Evolutionary conservation across 1,140 invertebrate species (phyloP).

Genomic region (Drosophila rhopaloa): DNA sequence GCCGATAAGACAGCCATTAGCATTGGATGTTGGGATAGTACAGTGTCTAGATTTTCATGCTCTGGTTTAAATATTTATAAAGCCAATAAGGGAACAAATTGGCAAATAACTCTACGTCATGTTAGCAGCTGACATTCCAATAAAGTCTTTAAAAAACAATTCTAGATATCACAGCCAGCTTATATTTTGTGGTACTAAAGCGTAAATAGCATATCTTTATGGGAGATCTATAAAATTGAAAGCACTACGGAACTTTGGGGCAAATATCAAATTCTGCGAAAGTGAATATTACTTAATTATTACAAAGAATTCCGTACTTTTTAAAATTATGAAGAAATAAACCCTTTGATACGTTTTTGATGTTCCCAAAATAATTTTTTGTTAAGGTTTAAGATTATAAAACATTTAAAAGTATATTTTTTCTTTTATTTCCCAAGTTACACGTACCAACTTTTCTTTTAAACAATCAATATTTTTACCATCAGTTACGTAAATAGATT

Average conservation of each 20-base stretch:
- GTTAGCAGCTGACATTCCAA: not conserved
- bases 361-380: too few species aligned
- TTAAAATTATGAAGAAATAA: not conserved
- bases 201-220: not conserved
- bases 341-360: too few species aligned
- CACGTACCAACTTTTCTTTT: too few species aligned
- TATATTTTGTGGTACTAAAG: not conserved
- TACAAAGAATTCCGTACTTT: not conserved
- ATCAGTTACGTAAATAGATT: too few species aligned
- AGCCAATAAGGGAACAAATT: not conserved
- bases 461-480: too few species aligned
- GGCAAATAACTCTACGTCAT: not conserved
- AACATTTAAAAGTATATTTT: too few species aligned
- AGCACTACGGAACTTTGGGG: too few species aligned
- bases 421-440: too few species aligned
- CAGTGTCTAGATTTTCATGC: not conserved
- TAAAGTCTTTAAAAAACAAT: not conserved
- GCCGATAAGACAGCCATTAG: slow-evolving; percentile 23
- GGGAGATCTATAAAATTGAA: not conserved
- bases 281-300: not conserved
- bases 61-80: not conserved
- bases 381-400: too few species aligned
- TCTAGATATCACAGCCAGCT: not conserved
- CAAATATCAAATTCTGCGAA: not conserved
- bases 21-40: slow-evolving; percentile 32